A percentile compares a stretch with the other conserved stretches of the same genome.
phyloP scores from a whole-genome alignment of 2,113 vertebrate species.

The Semicossyphus pulcher region DNA sequence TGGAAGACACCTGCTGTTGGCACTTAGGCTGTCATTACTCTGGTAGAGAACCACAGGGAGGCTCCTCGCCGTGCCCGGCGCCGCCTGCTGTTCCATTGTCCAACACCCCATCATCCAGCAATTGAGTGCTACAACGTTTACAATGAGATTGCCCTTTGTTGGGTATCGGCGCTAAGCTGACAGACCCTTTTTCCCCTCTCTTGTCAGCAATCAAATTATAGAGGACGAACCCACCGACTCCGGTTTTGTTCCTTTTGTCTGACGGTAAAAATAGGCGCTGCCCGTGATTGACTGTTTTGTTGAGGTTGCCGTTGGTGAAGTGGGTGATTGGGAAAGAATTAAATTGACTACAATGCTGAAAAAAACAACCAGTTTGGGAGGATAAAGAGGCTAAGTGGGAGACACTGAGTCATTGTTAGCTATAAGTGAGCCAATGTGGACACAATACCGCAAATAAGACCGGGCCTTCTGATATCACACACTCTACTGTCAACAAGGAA shows the following conservation, averaged over 20 bases:
- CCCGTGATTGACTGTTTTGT: constrained; percentile 74
- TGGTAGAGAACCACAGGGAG: constrained; percentile 68
- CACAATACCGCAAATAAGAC: constrained; percentile 38
- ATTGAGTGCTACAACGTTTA: constrained; percentile 77
- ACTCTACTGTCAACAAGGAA: constrained; percentile 43
- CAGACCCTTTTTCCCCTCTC: constrained; percentile 78
- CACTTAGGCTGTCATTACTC: constrained; percentile 82
- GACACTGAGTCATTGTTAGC: constrained; percentile 58
- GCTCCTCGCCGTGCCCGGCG: constrained; percentile 70
- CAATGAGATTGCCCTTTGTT: constrained; percentile 79
- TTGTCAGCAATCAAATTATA: constrained; percentile 83
- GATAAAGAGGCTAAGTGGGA: constrained; percentile 61
- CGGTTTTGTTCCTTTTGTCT: constrained; percentile 73
- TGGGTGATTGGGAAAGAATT: constrained; percentile 73
- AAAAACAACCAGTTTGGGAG: constrained; percentile 48
- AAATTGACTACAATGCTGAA: constrained; percentile 49
- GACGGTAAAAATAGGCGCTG: constrained; percentile 53
- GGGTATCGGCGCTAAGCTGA: constrained; percentile 77
- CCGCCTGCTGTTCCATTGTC: constrained; percentile 81
- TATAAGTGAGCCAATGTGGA: constrained; percentile 42
- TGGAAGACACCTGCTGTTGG: constrained; percentile 86
- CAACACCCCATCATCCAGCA: constrained; percentile 73
- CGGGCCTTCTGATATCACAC: constrained; percentile 53
- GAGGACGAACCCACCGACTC: constrained; percentile 68
- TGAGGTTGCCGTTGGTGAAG: constrained; percentile 79